Evolutionary conservation across 2,888 invertebrate species (phyloP), one percentile per base, ranked within the genome.

Genomic region (Drosophila recens): DNA sequence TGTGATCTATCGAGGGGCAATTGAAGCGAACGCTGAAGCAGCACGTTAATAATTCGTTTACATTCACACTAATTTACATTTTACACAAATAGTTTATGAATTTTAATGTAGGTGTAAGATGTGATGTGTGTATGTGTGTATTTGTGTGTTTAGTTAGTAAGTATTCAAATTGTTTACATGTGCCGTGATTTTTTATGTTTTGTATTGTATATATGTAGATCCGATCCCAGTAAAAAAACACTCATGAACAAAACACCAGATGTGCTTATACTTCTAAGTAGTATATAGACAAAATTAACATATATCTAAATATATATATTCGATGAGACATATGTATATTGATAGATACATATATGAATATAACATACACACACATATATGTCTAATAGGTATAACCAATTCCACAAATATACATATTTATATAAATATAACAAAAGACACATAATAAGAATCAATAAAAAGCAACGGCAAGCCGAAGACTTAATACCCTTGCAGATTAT

Each of bases 1-100:
- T 42, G 11, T 34, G 33, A 13, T 27, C 10, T 17, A 49, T 33
- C 33, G 23, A 3, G 48, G 53, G 30, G n/a, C 33, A 13, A 33
- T 42, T 45, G 53, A 56, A 62, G 73, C 73, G 40, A 75, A 78
- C 79, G 79, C 79, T 78, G 73, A 74, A 72, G 79, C 74, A 66
- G 56, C 78, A 72, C 61, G 45, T 42, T 46, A 76, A 72, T n/a
- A 59, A 15, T 23, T 40, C 13, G 17, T 38, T 64, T 43, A 75
- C 61, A 78, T 62, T 72, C 66, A 75, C 42, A 51, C 75, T 67
- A 59, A 73, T 61, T 23, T 23, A 23, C 23, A 23, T 23, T 67
- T 73, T 66, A 66, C 58, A 72, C 36, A 42, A 40, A 45, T 53
- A 53, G 30, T 36, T 53, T 36, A 53, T 45, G 15, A 38, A 30